Conservation (phyloP, 1,140 invertebrate genomes). For the Leptopilina clavipes region DNA sequence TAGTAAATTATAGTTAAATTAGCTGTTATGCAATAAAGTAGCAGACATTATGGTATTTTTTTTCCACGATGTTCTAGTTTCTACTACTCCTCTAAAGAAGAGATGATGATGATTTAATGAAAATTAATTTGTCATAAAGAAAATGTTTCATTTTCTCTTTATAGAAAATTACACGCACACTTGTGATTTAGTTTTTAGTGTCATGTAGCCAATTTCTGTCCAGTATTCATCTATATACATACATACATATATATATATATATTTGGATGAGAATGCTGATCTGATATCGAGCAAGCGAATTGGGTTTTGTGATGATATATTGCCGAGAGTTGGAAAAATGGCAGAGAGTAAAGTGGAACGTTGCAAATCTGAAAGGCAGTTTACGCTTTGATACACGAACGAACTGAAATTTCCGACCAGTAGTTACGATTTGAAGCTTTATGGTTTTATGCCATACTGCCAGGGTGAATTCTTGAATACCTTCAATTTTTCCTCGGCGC, state of each 20-base stretch:
- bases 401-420: constrained; percentile 22
- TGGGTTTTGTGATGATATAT: constrained; percentile 26
- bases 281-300: constrained; percentile 19
- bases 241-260: too few relatives aligned
- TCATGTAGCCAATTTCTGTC: background rate
- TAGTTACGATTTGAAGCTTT: constrained; percentile 33
- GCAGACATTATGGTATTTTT: too few relatives aligned
- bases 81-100: too few relatives aligned
- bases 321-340: constrained; percentile 24
- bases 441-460: constrained; percentile 29
- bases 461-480: constrained; percentile 21
- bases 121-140: too few relatives aligned
- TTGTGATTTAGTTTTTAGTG: too few relatives aligned
- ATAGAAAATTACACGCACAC: too few relatives aligned
- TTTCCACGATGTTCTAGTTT: too few relatives aligned
- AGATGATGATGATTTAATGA: too few relatives aligned
- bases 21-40: too few relatives aligned
- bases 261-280: background rate
- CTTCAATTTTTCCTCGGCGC: background rate
- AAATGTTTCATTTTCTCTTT: too few relatives aligned
- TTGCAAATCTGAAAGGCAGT: constrained; percentile 32
- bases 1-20: too few relatives aligned
- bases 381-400: constrained; percentile 29
- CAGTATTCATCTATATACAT: background rate
- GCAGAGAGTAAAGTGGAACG: constrained; percentile 22